Evolutionary conservation across 2,113 vertebrate species (phyloP).

Genomic region (Channa maculata): DNA sequence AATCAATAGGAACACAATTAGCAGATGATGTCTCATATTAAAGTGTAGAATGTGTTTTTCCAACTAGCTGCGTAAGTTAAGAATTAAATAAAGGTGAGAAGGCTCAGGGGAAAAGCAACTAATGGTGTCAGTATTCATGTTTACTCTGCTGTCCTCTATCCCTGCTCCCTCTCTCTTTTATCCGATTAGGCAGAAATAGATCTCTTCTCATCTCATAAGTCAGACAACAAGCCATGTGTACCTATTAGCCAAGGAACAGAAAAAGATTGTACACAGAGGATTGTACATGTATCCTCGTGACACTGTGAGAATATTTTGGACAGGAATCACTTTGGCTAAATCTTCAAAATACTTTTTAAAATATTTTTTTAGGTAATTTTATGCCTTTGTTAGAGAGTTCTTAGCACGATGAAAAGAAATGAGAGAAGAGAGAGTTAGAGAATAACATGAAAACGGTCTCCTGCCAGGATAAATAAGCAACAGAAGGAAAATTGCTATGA

Average conservation of each 20-base stretch:
- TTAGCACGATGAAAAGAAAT: neutral
- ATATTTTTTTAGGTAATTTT: neutral
- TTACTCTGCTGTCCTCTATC: constrained; percentile 30
- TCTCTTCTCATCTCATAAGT: constrained; percentile 12
- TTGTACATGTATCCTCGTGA: too few species aligned
- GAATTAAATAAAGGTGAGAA: constrained; percentile 48
- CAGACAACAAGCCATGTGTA: constrained; percentile 14
- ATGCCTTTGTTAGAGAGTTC: neutral
- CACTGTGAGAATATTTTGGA: neutral
- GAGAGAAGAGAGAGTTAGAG: neutral
- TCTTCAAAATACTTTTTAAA: too few species aligned
- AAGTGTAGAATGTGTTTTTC: constrained; percentile 57
- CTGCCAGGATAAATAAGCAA: too few species aligned
- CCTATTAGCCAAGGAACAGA: too few species aligned
- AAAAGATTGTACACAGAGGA: too few species aligned
- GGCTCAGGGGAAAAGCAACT: constrained; percentile 41
- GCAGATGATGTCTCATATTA: constrained; percentile 57
- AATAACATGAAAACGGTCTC: too few species aligned
- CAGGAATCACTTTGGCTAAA: neutral
- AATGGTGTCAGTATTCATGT: constrained; percentile 43
- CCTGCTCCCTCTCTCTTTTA: constrained; percentile 2
- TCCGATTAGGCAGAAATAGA: constrained; percentile 31
- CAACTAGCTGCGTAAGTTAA: constrained; percentile 25
- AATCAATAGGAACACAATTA: constrained; percentile 71
- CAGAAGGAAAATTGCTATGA: too few species aligned